Percentiles rank a stretch among this genome's conserved stretches.
Evolutionary conservation across 2,797 vertebrate genomes (phyloP).

Genomic region (Lerista edwardsae): DNA sequence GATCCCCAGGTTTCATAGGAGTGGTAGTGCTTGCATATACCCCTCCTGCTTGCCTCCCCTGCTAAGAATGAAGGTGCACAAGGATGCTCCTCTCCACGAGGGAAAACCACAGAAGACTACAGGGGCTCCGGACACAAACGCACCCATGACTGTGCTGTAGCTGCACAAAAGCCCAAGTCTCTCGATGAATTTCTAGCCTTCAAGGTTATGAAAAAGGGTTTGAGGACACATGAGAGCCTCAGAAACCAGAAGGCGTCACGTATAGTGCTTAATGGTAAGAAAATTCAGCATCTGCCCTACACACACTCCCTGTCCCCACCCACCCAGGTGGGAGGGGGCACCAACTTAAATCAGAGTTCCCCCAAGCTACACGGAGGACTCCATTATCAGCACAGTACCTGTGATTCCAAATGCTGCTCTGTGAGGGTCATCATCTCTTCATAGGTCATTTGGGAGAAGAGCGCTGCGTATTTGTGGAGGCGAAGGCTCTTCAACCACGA

Average conservation of each 20-base stretch:
- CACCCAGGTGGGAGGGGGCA: no score
- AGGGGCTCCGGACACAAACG: neutral
- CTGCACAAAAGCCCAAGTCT: neutral
- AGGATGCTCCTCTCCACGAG: neutral
- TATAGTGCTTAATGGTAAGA: rapidly evolving
- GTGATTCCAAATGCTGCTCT: slow-evolving; percentile 93
- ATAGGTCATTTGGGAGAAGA: slow-evolving; percentile 95
- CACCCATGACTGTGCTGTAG: no score
- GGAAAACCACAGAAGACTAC: neutral
- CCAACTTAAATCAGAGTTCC: neutral
- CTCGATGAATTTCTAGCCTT: neutral
- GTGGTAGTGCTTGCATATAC: no score
- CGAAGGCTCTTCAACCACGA: slow-evolving; percentile 96
- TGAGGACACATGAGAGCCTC: no score
- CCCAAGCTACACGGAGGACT: neutral
- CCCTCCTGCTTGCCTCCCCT: no score
- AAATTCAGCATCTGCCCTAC: no score
- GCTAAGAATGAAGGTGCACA: neutral
- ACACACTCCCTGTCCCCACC: neutral
- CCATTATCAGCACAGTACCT: slow-evolving; percentile 77
- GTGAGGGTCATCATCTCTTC: slow-evolving; percentile 98
- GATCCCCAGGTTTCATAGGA: neutral
- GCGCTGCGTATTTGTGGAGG: slow-evolving; percentile 94
- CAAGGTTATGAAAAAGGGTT: no score
- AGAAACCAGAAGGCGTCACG: no score